Conservation (phyloP, 2,113 vertebrate species). For the Eretmochelys imbricata region DNA sequence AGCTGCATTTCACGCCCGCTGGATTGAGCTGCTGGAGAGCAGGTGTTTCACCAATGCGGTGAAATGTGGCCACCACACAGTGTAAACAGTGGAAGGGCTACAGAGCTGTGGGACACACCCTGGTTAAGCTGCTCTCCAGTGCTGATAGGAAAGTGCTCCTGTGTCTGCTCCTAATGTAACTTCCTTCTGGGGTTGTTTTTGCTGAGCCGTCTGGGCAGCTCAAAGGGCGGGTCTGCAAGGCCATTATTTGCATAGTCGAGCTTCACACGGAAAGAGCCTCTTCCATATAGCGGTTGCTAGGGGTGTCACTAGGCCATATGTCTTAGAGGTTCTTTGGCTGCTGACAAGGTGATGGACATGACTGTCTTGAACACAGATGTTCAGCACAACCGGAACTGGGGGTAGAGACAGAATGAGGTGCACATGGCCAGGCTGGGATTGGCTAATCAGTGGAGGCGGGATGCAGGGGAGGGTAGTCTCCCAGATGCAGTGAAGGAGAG, state of each 20-base stretch:
- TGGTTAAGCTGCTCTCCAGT: not conserved
- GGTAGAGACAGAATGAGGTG: not conserved
- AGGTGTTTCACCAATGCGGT: not conserved
- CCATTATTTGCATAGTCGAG: not conserved
- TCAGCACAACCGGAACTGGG: not conserved
- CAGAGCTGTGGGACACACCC: no score
- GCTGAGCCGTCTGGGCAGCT: not conserved
- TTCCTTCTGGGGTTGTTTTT: not conserved
- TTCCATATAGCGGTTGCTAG: constrained; percentile 11
- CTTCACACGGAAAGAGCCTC: not conserved
- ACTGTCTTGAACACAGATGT: not conserved
- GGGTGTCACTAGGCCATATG: constrained; percentile 36
- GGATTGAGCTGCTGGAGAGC: not conserved
- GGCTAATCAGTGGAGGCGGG: not conserved
- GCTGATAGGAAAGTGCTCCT: not conserved
- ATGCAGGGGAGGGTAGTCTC: not conserved
- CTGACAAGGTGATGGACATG: constrained; percentile 17
- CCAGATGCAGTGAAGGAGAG: not conserved
- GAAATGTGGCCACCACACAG: accelerated
- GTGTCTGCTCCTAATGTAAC: not conserved
- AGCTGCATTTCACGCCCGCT: not conserved
- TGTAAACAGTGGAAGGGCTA: not conserved
- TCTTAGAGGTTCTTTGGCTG: constrained; percentile 13
- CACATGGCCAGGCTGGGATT: not conserved
- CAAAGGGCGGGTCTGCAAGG: not conserved